Base-by-base conservation (phyloP, 2,888 invertebrate genomes). In the Julus scandinavius region DNA sequence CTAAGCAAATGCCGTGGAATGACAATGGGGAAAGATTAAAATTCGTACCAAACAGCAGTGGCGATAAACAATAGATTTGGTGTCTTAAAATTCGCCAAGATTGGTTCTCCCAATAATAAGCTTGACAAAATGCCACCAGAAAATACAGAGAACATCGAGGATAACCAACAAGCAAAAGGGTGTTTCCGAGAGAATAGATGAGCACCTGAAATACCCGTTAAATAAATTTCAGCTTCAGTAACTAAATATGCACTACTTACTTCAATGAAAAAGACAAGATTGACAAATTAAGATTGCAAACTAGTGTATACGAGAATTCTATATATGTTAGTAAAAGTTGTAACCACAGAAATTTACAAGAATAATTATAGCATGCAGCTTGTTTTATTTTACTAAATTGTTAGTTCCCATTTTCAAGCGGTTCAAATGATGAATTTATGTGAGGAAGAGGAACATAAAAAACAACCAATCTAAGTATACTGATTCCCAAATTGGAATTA, bases 141-240 rank as follows among this genome's bases (percentile, higher is more conserved):
- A 94, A 99, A 99, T 91, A 99, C 98, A 89, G 98, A 97, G 92
- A 99, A 93, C 98, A 99, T 99, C 89, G 97, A 98, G 84, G 99
- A 98, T 90, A 99, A 93, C 99, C 99, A 99, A 93, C 98, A 99
- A 90, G 99, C 96, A 90, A 99, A 93, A 0, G 99, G 99, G 93
- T 99, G 99, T 93, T 98, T 98, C 89, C 99, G 94, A 84, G 98
- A 98, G 93, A 99, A 99, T 88, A 96, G 94, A 92, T 96, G 96
- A 15, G 97, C 96, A 90, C 96, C 97, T 96, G 93, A 80, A 80
- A 80, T 38, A 80, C 38, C 80, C 80, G 29, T 80, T 80, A 80
- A 80, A 38, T 54, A 80, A 13, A 63, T 13, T 80, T 29, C 80
- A 80, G 38, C 29, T 80, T 80, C 13, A 38, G 80, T 9, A 80